Conservation (phyloP, 2,888 invertebrate genomes). For the Thyatira batis region DNA sequence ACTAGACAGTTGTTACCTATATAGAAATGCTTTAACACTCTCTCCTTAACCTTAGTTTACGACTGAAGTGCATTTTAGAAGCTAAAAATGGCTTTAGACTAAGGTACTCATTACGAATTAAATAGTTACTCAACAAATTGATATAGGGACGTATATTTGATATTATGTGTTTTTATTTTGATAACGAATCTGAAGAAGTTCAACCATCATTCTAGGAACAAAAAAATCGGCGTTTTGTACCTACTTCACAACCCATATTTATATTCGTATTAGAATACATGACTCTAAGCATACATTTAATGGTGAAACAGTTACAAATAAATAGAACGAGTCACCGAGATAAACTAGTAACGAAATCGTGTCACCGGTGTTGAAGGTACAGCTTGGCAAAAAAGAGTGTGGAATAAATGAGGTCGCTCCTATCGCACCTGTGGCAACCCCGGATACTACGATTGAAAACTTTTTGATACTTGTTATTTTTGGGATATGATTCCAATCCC, state of each 20-base stretch:
- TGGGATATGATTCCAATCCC: no score
- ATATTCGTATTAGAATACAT: background rate
- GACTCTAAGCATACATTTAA: background rate
- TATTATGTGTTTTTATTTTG: no score
- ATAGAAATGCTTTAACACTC: slow-evolving; percentile 32
- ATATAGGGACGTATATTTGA: no score
- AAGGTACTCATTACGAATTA: slow-evolving; percentile 7
- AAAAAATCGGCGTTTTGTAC: no score
- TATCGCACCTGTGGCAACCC: no score
- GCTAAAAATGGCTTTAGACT: slow-evolving; percentile 29
- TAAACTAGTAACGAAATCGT: background rate
- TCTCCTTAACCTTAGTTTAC: slow-evolving; percentile 43
- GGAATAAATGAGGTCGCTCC: no score
- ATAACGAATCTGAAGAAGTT: no score
- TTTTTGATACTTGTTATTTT: no score
- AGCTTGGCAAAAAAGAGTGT: no score
- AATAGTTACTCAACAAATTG: background rate
- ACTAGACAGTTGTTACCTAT: slow-evolving; percentile 46
- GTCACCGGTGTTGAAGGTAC: background rate
- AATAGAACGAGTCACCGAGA: background rate
- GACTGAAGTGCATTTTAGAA: slow-evolving; percentile 34
- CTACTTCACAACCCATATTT: background rate
- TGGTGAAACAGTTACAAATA: background rate
- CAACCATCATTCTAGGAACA: no score
- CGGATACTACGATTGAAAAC: no score